Conservation (phyloP, 1,140 invertebrate species). For the Araneus ventricosus region DNA sequence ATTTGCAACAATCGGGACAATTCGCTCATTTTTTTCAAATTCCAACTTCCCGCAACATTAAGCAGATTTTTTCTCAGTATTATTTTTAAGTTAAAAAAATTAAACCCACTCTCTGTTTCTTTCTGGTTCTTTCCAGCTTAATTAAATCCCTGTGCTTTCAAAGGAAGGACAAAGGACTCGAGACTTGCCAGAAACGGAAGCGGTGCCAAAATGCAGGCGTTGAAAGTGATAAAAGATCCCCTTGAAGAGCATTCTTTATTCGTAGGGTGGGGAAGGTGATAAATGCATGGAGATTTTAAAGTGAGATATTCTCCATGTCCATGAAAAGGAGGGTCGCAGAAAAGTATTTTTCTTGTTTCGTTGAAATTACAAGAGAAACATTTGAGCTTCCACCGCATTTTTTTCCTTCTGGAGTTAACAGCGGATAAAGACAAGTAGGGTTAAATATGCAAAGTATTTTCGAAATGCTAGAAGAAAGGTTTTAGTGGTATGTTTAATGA, state of each 20-base stretch:
- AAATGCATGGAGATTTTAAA: background rate
- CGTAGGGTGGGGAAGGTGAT: background rate
- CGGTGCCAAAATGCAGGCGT: background rate
- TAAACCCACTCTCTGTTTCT: too few relatives aligned
- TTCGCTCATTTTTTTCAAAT: background rate
- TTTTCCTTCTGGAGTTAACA: too few relatives aligned
- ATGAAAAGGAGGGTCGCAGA: background rate
- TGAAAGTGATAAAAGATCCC: background rate
- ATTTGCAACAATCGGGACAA: background rate
- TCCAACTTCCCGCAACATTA: background rate
- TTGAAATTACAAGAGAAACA: too few relatives aligned
- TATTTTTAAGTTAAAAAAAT: background rate
- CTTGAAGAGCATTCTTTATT: background rate
- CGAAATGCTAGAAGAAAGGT: too few relatives aligned
- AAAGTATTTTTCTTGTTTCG: background rate
- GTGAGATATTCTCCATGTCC: background rate
- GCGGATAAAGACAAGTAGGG: too few relatives aligned
- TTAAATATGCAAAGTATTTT: too few relatives aligned
- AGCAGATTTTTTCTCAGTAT: too few relatives aligned
- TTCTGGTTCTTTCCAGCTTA: constrained; percentile 26
- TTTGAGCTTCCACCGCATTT: too few relatives aligned
- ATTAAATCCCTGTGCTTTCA: background rate
- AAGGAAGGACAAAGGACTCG: background rate
- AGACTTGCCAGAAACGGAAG: background rate
- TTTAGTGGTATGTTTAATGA: too few relatives aligned